Evolutionary conservation across 2,888 invertebrate species (phyloP), one percentile per base, ranked within the genome.

Genomic region (Eulithis prunata): DNA sequence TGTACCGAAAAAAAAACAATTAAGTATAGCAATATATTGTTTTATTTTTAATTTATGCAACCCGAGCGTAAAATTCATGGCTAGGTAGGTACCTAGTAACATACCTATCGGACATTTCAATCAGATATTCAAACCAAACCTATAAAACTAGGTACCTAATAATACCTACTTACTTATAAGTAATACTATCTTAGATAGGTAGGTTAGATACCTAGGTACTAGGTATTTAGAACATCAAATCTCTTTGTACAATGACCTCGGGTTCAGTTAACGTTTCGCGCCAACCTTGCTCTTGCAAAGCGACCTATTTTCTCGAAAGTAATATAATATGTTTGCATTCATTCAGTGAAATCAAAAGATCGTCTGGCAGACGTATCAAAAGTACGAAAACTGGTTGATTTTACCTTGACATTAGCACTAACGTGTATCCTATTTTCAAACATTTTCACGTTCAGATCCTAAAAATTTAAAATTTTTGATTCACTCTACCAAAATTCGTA

Each of bases 181-280:
- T 7, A 10, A 10, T 41, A 41, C 41, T 41, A 41, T 41, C 21
- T 41, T 32, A 32, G 32, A 0, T 32, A 41, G 41, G 41, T 41
- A 86, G 84, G 21, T 21, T 21, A 21, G 21, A 21, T 21, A 21
- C 21, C 2, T 21, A 21, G 21, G 2, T 21, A 21, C 21, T 21
- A 21, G 21, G 83, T 88, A 90, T 89, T 87, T 89, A 85, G 89
- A 87, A 85, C 88, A 86, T 86, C 84, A 84, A 87, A 87, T 80
- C 84, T 79, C 81, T 78, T 79, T 88, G 88, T 90, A 82, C 90
- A 88, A 82, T 86, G 90, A 90, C 90, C 91, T 89, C 89, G 86
- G 85, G 74, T 51, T 54, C 66, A 57, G 67, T 58, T 59, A 64
- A 51, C 68, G 68, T 28, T 51, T 64, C 67, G 60, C 68, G 65